These are phyloP conservation scores for Horisme vitalbata DNA, from an alignment of 2,888 invertebrate genomes.

Conservation along the genomic window DNA sequence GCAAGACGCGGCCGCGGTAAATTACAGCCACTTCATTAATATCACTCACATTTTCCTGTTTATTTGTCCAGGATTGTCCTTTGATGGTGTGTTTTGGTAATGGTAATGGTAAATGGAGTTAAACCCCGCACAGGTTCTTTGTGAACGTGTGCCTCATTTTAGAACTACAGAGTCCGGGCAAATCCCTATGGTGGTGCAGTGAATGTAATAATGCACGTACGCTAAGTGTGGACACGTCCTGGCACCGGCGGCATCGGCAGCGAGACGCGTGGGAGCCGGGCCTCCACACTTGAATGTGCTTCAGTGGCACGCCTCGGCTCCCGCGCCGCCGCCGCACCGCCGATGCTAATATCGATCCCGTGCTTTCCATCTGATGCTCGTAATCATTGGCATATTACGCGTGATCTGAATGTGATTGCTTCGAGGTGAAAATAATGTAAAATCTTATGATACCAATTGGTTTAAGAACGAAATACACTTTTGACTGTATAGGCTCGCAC, in stretches of 20 bases:
- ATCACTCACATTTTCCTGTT: too few species aligned
- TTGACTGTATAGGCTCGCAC: slow-evolving; percentile 16
- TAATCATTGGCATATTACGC: slow-evolving; percentile 29
- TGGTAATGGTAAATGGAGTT: too few species aligned
- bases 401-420: slow-evolving; percentile 31
- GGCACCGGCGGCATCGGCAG: not conserved
- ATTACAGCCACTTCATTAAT: too few species aligned
- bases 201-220: not conserved
- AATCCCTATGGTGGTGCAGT: too few species aligned
- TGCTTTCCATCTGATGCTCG: slow-evolving; percentile 23
- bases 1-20: too few species aligned
- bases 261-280: slow-evolving; percentile 15
- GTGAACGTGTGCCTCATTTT: too few species aligned
- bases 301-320: slow-evolving; percentile 18
- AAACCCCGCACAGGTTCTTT: too few species aligned
- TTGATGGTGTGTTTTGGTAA: too few species aligned
- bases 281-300: slow-evolving; percentile 35
- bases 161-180: too few species aligned
- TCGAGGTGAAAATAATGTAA: slow-evolving; percentile 24
- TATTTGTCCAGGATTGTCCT: too few species aligned
- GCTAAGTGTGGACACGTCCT: not conserved
- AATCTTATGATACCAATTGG: slow-evolving; percentile 19
- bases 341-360: slow-evolving; percentile 28
- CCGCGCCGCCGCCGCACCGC: not conserved
- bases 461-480: slow-evolving; percentile 19